These are phyloP conservation scores for Tetramorium alpestre DNA, from an alignment of 1,140 invertebrate genomes.

Conservation along the genomic window DNA sequence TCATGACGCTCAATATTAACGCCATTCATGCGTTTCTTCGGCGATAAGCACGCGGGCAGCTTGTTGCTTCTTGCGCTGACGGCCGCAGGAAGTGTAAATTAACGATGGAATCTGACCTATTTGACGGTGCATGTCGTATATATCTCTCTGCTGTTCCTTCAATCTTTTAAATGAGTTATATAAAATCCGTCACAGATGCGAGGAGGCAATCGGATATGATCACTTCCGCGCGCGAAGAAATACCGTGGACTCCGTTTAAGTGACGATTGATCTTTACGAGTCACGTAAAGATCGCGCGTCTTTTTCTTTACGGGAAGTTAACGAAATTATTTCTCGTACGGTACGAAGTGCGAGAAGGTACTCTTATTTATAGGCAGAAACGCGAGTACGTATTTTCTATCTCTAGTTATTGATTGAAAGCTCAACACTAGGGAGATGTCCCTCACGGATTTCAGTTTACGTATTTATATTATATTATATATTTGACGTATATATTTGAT, in stretches of 20 bases:
- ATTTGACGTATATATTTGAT: too few relatives aligned
- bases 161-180: conserved; percentile 35
- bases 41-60: background rate
- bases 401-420: conserved; percentile 25
- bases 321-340: background rate
- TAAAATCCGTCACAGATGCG: background rate
- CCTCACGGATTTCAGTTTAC: too few relatives aligned
- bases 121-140: conserved; percentile 29
- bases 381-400: background rate
- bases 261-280: background rate
- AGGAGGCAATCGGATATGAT: conserved; percentile 12
- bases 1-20: background rate
- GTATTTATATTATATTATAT: too few relatives aligned
- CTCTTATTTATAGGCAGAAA: background rate
- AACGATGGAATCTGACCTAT: conserved; percentile 63
- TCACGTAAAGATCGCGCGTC: background rate
- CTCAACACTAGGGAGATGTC: background rate
- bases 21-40: conserved; percentile 39
- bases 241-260: background rate
- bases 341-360: background rate
- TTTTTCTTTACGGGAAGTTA: background rate
- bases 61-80: conserved; percentile 47
- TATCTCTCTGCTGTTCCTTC: conserved; percentile 31
- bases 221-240: conserved; percentile 8
- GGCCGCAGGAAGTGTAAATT: conserved; percentile 66